Evolutionary conservation across 2,888 invertebrate genomes (phyloP).

Genomic region (Thecophora atra): DNA sequence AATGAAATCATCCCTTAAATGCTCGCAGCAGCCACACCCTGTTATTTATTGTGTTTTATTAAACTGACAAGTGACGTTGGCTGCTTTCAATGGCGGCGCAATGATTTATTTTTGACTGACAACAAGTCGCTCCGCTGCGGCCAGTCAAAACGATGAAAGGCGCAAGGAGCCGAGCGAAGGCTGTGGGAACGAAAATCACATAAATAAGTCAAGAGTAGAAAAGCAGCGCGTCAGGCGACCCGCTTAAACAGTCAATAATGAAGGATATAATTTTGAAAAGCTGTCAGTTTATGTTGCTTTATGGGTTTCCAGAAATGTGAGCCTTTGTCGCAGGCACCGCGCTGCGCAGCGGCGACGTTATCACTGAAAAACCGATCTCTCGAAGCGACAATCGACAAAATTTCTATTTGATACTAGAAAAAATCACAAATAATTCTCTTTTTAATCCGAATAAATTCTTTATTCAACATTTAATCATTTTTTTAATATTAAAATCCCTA

Average conservation of each 20-base stretch:
- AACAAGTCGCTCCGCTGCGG: slow-evolving; percentile 35
- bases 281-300: slow-evolving; percentile 33
- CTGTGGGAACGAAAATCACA: slow-evolving; percentile 35
- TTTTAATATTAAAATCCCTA: too few species aligned
- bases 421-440: too few species aligned
- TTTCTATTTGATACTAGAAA: too few species aligned
- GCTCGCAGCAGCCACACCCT: slow-evolving; percentile 37
- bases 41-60: slow-evolving; percentile 50
- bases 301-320: slow-evolving; percentile 5
- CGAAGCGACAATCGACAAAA: too few species aligned
- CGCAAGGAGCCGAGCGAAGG: neutral
- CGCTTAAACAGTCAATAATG: slow-evolving; percentile 31
- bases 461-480: too few species aligned
- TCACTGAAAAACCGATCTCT: too few species aligned
- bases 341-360: slow-evolving; percentile 29
- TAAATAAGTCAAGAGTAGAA: slow-evolving; percentile 26
- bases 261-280: slow-evolving; percentile 32
- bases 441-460: too few species aligned
- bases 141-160: slow-evolving; percentile 24
- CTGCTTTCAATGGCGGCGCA: slow-evolving; percentile 34
- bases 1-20: slow-evolving; percentile 14
- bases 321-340: slow-evolving; percentile 3
- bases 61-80: slow-evolving; percentile 41
- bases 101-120: slow-evolving; percentile 51
- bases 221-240: slow-evolving; percentile 14